phyloP scores from a whole-genome alignment of 2,797 vertebrate species.

The Epinephelus malabaricus region DNA sequence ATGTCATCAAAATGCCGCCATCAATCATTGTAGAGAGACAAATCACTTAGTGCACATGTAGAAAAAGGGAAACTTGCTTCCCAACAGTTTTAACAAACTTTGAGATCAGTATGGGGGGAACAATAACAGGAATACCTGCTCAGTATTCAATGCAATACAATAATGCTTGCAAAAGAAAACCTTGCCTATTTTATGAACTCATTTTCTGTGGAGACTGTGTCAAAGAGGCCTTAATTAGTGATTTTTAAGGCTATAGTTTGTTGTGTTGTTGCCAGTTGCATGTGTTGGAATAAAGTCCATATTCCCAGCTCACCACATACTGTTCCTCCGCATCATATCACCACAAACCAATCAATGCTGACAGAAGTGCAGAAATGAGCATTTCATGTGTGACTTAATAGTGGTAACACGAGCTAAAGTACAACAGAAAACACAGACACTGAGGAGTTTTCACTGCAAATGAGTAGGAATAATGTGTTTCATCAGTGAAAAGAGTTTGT shows the following conservation, averaged over 20 bases:
- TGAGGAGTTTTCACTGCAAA: conserved; percentile 37
- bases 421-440: conserved; percentile 14
- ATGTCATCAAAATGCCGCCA: neutral
- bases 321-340: neutral
- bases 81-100: neutral
- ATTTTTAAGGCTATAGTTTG: conserved; percentile 4
- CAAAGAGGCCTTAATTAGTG: neutral
- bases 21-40: neutral
- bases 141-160: neutral
- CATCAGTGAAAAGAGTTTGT: conserved; percentile 53
- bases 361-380: conserved; percentile 19
- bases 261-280: conserved; percentile 15
- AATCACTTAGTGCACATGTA: neutral
- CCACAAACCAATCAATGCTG: conserved; percentile 22
- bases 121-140: neutral
- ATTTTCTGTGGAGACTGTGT: neutral
- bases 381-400: conserved; percentile 14
- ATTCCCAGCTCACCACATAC: neutral
- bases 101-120: neutral
- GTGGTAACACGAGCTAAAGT: neutral
- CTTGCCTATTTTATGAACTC: neutral
- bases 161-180: neutral
- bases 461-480: conserved; percentile 51
- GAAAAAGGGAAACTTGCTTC: neutral
- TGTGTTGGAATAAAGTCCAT: neutral